Evolutionary conservation across 2,888 invertebrate species (phyloP), one percentile per base, ranked within the genome.

Genomic region (Adelphocoris suturalis): DNA sequence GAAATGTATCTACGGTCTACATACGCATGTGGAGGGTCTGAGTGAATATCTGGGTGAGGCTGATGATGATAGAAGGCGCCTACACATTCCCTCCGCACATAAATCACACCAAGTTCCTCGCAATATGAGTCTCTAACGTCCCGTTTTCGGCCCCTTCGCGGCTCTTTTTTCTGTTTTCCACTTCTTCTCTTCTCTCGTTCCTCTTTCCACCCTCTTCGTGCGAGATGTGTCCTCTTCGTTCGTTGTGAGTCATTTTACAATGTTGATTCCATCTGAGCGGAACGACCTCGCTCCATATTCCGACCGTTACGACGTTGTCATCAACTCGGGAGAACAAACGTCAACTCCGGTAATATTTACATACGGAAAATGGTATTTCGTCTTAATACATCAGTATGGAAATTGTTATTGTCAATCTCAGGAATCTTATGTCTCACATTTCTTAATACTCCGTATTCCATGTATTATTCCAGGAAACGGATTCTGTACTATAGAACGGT

Each of bases 51-150:
- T 75, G n/a, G 86, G 86, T 0, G 46, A 75, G 86, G 48, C 86
- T 86, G 86, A 86, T 86, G 88, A 88, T 88, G 88, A 88, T 88
- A 52, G 80, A 88, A 78, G 80, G 78, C 88, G 52, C 78, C 27
- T 46, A 46, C 48, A 11, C n/a, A 52, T 23, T 47, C 47, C 19
- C 78, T 68, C 86, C 16, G 28, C 55, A 52, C 78, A 88, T 88
- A 88, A 88, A 88, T 88, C 88, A 78, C 48, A 37, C 88, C 76
- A 47, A 86, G 88, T 68, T 80, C 88, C 78, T 52, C 76, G 88
- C 80, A 76, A 88, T 88, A 88, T 80, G 80, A 80, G 78, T 78
- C 80, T 78, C 88, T 88, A 88, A 88, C 88, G 88, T 76, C 28
- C 88, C 88, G 88, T 78, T 88, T 37, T 88, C 52, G 57, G 55